Evolutionary conservation across 2,888 invertebrate genomes (phyloP), one percentile per base, ranked within the genome.

Genomic region (Aquatica leii): DNA sequence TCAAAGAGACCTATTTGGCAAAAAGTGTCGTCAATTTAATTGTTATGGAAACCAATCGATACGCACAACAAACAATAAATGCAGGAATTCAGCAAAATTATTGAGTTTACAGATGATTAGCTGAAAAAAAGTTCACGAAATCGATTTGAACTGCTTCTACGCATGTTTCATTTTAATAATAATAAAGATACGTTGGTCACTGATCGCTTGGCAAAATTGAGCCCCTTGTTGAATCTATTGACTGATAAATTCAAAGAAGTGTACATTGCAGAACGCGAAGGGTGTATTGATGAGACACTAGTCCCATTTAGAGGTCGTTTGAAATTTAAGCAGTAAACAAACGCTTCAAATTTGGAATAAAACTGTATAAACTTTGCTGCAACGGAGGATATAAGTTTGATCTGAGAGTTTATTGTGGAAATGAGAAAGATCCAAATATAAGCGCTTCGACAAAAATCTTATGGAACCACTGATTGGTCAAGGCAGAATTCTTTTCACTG

Each of bases 101-200:
- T 15, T 35, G 65, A 9, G 40, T 65, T 35, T 34, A 51, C 35
- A 43, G 24, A 20, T 65, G 65, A n/a, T n/a, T n/a, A n/a, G n/a
- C n/a, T n/a, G n/a, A n/a, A n/a, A n/a, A n/a, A n/a, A n/a, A n/a
- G n/a, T n/a, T n/a, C n/a, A n/a, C n/a, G n/a, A n/a, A n/a, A n/a
- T n/a, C n/a, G n/a, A n/a, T n/a, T n/a, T n/a, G n/a, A n/a, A n/a
- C n/a, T n/a, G n/a, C n/a, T n/a, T n/a, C n/a, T n/a, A n/a, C n/a
- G n/a, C n/a, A n/a, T n/a, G n/a, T n/a, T n/a, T n/a, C n/a, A n/a
- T n/a, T n/a, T 69, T 56, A 24, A 52, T 31, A 43, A 69, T 37
- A 69, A 69, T 54, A 66, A 64, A 59, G 31, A 20, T 37, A 40
- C 18, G 4, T 37, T 54, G 53, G 37, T n/a, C n/a, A n/a, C n/a